These are phyloP conservation scores for Jordanella pulchra DNA, from an alignment of 2,797 vertebrate genomes.

Conservation along the genomic window DNA sequence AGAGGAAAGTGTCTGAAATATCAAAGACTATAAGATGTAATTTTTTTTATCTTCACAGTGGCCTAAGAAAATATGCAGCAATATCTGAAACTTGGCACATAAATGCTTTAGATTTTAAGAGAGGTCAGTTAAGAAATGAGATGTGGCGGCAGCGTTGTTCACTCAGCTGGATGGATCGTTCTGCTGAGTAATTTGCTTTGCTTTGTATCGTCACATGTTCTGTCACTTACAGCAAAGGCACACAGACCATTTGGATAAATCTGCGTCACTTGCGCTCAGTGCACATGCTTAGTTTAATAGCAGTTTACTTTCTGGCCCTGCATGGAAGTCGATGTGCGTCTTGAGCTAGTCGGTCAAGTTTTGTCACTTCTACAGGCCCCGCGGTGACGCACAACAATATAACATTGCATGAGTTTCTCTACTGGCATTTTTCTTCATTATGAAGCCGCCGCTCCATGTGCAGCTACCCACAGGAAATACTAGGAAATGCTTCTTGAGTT, in stretches of 20 bases:
- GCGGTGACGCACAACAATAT: conserved; percentile 18
- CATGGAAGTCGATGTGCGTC: conserved; percentile 17
- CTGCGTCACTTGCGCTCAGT: conserved; percentile 31
- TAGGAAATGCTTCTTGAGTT: conserved; percentile 20
- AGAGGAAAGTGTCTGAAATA: background rate
- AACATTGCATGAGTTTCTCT: conserved; percentile 16
- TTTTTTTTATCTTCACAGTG: background rate
- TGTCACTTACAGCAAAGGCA: background rate
- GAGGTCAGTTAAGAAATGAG: conserved; percentile 30
- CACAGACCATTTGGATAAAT: conserved; percentile 29
- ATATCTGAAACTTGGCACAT: background rate
- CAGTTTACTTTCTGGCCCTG: background rate
- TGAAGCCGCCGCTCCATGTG: conserved; percentile 18
- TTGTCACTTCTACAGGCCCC: conserved; percentile 17
- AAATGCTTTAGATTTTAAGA: conserved; percentile 13
- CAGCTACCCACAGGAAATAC: conserved; percentile 33
- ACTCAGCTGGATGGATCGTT: conserved; percentile 5
- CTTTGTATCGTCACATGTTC: conserved; percentile 4
- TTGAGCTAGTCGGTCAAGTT: conserved; percentile 31
- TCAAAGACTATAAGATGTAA: background rate
- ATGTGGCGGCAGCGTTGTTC: conserved; percentile 2
- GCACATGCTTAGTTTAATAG: conserved; percentile 32
- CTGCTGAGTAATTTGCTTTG: background rate
- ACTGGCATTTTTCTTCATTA: conserved; percentile 51
- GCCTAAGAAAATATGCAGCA: background rate